Evolutionary conservation across 2,113 vertebrate species (phyloP).

Genomic region (Anguilla japonica): DNA sequence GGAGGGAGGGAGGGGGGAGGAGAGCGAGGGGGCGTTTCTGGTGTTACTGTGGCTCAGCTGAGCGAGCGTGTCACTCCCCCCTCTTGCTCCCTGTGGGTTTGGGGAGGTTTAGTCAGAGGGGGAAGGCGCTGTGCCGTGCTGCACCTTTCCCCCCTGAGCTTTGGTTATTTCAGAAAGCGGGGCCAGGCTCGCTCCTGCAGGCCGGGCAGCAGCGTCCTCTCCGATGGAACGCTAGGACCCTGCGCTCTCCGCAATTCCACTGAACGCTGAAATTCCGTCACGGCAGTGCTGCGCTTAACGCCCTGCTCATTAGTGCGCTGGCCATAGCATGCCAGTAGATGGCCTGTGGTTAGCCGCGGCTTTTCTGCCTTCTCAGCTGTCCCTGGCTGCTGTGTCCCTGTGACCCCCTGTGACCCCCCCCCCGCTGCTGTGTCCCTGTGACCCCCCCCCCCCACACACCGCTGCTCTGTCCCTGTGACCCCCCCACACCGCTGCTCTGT

Average conservation of each 20-base stretch:
- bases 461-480: neutral
- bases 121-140: neutral
- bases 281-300: neutral
- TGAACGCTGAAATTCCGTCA: neutral
- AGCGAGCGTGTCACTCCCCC: neutral
- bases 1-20: too few species aligned
- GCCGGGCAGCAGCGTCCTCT: neutral
- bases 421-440: too few species aligned
- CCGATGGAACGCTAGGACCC: too few species aligned
- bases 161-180: neutral
- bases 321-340: neutral
- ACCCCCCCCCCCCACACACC: too few species aligned
- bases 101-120: neutral
- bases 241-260: too few species aligned
- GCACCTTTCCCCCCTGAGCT: neutral
- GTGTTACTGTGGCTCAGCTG: neutral
- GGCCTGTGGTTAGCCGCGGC: neutral
- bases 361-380: neutral
- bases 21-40: neutral
- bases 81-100: neutral
- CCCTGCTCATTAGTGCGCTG: neutral
- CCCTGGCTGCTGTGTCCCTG: neutral
- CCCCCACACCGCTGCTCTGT: neutral
- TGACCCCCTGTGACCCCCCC: too few species aligned
- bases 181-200: neutral